Base-by-base conservation (phyloP, 2,888 invertebrate genomes). In the Catotricha subobsoleta region DNA sequence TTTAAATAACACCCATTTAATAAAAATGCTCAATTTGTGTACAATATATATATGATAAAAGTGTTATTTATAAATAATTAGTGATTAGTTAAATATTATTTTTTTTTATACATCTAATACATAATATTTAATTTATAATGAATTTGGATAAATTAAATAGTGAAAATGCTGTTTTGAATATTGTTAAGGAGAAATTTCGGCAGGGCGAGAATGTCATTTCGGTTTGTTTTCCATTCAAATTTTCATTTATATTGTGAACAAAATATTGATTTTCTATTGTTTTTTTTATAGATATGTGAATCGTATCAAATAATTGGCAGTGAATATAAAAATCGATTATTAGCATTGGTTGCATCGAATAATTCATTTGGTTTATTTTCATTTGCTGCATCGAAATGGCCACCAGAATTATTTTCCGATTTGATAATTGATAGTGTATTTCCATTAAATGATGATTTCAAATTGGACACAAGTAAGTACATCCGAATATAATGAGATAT, bases 361-460 rank as follows among this genome's bases (percentile, higher is more conserved):
- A 58, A 58, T 10, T 58, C 60, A 1, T 59, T 54, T 43, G 62
- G 60, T 3, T 49, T 63, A 25, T 54, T 62, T 12, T 55, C 60
- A n/a, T 54, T 62, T 40, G 51, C 51, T 13, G 47, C 55, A 2
- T 45, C 52, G 4, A 55, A 59, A 30, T 50, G 54, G 51, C 77
- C 78, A 49, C 78, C 82, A 16, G 72, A 71, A 55, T 73, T 74
- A 42, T 75, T 77, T 54, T 76, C 76, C 40, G 86, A 87, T 63
- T 67, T 88, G 49, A 74, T 77, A 12, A 72, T 87, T 52, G 84
- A 86, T 62, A 75, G 76, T 59, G 76, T 81, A 40, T 70, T 87
- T 52, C 81, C 87, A 20, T 72, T 88, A 43, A 80, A 86, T 64
- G 72, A 74, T 51, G 72, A 74, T 52, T 86, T 88, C 59, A 74